phyloP scores from a whole-genome alignment of 92 coral and sea anemone genomes.

The Heteractis magnifica region DNA sequence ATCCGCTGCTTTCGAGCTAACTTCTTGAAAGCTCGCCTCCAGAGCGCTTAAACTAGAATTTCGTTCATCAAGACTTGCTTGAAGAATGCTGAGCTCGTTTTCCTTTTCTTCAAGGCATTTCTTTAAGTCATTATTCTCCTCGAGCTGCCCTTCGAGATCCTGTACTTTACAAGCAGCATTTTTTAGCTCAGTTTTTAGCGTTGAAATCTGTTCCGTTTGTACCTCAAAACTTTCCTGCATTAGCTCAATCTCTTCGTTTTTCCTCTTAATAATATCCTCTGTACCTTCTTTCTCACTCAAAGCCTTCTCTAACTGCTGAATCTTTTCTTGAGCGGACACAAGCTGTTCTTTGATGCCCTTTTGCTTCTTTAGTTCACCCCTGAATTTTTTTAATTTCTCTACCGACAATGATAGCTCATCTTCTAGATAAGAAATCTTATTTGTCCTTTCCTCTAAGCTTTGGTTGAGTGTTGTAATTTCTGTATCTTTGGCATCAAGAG shows the following conservation, averaged over 20 bases:
- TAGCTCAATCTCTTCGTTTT: constrained; percentile 43
- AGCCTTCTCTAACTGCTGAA: constrained; percentile 34
- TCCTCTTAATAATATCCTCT: constrained; percentile 28
- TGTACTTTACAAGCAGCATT: constrained; percentile 20
- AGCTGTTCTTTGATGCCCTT: constrained; percentile 35
- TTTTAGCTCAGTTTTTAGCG: constrained; percentile 33
- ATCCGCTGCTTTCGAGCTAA: constrained; percentile 56
- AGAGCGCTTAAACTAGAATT: constrained; percentile 46
- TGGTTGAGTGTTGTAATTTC: constrained; percentile 21
- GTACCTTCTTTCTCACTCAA: constrained; percentile 37
- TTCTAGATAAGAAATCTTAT: constrained; percentile 9
- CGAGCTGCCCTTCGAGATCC: constrained; percentile 33
- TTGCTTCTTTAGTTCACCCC: constrained; percentile 17
- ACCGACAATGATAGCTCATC: not conserved
- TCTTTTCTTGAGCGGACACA: constrained; percentile 30
- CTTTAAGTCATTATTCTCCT: constrained; percentile 31
- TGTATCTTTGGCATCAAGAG: constrained; percentile 33
- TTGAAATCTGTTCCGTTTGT: constrained; percentile 39
- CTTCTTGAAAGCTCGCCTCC: constrained; percentile 63
- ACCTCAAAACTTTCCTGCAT: constrained; percentile 41
- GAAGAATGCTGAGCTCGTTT: constrained; percentile 44
- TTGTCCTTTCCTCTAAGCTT: not conserved
- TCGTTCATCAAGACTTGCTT: constrained; percentile 57
- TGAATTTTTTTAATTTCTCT: constrained; percentile 19
- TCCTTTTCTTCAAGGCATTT: constrained; percentile 52